Evolutionary conservation across 2,113 vertebrate species (phyloP), one percentile per base, ranked within the genome.

Genomic region (Actenoides hombroni): DNA sequence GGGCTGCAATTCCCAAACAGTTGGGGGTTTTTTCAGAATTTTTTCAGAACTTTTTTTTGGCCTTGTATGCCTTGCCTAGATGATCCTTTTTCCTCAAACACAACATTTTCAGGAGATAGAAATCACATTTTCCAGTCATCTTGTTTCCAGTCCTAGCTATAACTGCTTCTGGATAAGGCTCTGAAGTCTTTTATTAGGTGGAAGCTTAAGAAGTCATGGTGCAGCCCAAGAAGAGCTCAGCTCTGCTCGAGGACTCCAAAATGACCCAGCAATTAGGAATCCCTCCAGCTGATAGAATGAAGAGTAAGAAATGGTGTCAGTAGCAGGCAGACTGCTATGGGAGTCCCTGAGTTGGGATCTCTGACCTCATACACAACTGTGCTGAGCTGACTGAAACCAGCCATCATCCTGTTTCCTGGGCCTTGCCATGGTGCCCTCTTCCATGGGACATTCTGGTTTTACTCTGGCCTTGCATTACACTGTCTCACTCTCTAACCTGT

Each of bases 151-250:
- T 11, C 46, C 35, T 59, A 74, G 14, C 31, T 86, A 17, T 56
- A 82, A 71, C 17, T 85, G 8, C 19, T 77, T 86, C 64, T 97
- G 77, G n/a, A 19, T 86, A 25, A 86, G 74, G 10, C 9, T 82
- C 35, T 59, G 21, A 10, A 14, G 12, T 69, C 20, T 90, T 87
- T 48, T 65, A 40, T 79, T 53, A 69, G 39, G 9, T 68, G 26
- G 23, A 18, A 18, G 5, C 14, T 90, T 83, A 42, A 0, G 1
- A 90, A 83, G 24, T 81, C 0, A 0, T 20, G 40, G 4, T 39
- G 64, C 28, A 67, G 59, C 59, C 59, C 59, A 83, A 84, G 64
- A 59, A 87, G 42, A 60, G 57, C 44, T 93, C 65, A 82, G 24
- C 11, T 76, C 33, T 83, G 16, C 13, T 28, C 48, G 12, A 83